Base-by-base conservation (phyloP, 2,797 vertebrate genomes). In the Chaunax sp. region DNA sequence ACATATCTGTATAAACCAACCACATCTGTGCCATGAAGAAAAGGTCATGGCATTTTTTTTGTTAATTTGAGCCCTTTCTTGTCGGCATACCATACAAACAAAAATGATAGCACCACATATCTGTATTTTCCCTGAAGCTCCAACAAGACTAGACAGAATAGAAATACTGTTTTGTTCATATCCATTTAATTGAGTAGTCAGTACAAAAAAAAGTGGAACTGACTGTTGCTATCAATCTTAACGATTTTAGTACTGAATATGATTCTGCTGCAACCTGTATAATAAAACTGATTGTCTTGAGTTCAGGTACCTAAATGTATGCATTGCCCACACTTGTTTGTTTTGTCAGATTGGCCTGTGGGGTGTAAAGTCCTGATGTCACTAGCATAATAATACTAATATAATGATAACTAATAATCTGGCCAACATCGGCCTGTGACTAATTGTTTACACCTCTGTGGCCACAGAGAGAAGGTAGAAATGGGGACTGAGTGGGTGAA, bases 371-470 rank as follows among this genome's bases (percentile, higher is more conserved):
- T 54, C 65, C 40, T 55, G 33, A 56, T 56, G 41, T 18, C 51
- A 65, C 81, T 78, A 60, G n/a, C 62, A 59, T 80, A 22, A 70
- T 57, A 76, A 75, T 22, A 6, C 18, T 2, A 47, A 23, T 30
- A 25, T 50, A n/a, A n/a, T n/a, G n/a, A n/a, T n/a, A n/a, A n/a
- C n/a, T n/a, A n/a, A n/a, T n/a, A n/a, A n/a, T n/a, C n/a, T n/a
- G n/a, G n/a, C n/a, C n/a, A n/a, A 40, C 51, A 75, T 69, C 66
- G 52, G 35, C 49, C 59, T 64, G 60, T 64, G 57, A 69, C 66
- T 60, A 64, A 65, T 51, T 69, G 60, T 80, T 81, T 50, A 53
- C 70, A 72, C 51, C 53, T 62, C 6, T 74, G 60, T 7, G n/a
- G n/a, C 55, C 57, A 22, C 35, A 20, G 60, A 72, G 44, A 60